Percentiles rank a stretch among this genome's conserved stretches.
These are phyloP conservation scores for Nanorana parkeri DNA, from an alignment of 2,113 vertebrate species.

Conservation along the genomic window DNA sequence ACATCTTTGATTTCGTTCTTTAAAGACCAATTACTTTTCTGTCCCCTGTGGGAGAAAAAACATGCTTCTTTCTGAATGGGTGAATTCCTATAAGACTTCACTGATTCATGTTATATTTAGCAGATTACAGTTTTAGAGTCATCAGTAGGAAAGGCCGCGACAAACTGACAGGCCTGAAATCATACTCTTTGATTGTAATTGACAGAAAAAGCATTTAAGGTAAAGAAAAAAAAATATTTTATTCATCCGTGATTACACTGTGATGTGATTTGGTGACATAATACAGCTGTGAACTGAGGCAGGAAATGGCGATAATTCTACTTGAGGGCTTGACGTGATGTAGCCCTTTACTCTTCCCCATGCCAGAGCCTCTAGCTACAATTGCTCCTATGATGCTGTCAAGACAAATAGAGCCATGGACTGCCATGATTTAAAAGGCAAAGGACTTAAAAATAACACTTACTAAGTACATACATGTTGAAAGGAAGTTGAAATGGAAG, in stretches of 20 bases:
- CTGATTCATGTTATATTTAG: conserved; percentile 83
- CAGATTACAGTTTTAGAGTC: conserved; percentile 82
- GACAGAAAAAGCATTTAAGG: conserved; percentile 86
- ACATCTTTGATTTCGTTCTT: conserved; percentile 79
- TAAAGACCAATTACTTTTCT: conserved; percentile 82
- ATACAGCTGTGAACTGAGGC: conserved; percentile 83
- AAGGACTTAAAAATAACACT: conserved; percentile 73
- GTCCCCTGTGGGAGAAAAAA: conserved; percentile 73
- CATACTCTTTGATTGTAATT: conserved; percentile 93
- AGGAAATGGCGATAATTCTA: conserved; percentile 77
- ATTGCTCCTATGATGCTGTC: conserved; percentile 73
- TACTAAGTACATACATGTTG: conserved; percentile 61
- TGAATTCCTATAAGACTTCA: conserved; percentile 81
- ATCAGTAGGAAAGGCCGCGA: conserved; percentile 77
- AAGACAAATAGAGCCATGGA: conserved; percentile 75
- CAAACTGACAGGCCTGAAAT: conserved; percentile 80
- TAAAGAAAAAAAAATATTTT: conserved; percentile 82
- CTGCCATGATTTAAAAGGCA: conserved; percentile 72
- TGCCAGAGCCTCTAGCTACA: conserved; percentile 72
- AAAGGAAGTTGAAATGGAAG: conserved; percentile 53
- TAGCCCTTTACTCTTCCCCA: conserved; percentile 73
- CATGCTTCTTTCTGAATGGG: conserved; percentile 76
- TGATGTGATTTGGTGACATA: conserved; percentile 90
- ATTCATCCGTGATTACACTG: conserved; percentile 86
- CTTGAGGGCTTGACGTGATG: conserved; percentile 78